These are phyloP conservation scores for Enoplosus armatus DNA, from an alignment of 2,797 vertebrate genomes.

Conservation along the genomic window DNA sequence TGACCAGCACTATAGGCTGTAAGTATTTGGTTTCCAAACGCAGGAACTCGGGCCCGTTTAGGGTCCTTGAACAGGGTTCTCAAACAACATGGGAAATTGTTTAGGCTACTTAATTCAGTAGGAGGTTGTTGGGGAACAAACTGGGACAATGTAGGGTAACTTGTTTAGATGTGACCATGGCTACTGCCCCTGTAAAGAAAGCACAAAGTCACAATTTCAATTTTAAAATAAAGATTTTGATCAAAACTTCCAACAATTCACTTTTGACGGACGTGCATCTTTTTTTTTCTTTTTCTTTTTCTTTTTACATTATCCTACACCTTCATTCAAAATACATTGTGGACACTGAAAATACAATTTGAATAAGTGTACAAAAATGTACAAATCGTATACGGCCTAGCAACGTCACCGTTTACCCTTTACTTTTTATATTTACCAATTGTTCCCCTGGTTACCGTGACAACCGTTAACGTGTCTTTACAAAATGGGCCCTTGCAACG, in stretches of 20 bases:
- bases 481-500: background rate
- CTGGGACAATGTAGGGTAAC: background rate
- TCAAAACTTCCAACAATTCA: too few species aligned
- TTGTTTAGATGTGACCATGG: background rate
- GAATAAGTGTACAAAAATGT: too few species aligned
- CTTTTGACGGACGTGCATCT: too few species aligned
- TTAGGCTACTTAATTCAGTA: too few species aligned
- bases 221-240: too few species aligned
- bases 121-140: background rate
- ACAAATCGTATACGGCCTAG: too few species aligned
- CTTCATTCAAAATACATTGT: background rate
- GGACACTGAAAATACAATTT: background rate
- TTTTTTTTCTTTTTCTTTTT: too few species aligned
- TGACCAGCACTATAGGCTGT: conserved; percentile 49
- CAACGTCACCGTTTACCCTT: background rate
- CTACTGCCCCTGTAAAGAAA: background rate
- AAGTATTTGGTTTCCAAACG: conserved; percentile 35
- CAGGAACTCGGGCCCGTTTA: background rate
- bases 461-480: background rate
- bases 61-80: background rate
- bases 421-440: too few species aligned
- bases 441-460: background rate
- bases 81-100: background rate
- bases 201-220: background rate
- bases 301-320: too few species aligned